Conservation (phyloP, 2,888 invertebrate species). For the Drosophila dives region DNA sequence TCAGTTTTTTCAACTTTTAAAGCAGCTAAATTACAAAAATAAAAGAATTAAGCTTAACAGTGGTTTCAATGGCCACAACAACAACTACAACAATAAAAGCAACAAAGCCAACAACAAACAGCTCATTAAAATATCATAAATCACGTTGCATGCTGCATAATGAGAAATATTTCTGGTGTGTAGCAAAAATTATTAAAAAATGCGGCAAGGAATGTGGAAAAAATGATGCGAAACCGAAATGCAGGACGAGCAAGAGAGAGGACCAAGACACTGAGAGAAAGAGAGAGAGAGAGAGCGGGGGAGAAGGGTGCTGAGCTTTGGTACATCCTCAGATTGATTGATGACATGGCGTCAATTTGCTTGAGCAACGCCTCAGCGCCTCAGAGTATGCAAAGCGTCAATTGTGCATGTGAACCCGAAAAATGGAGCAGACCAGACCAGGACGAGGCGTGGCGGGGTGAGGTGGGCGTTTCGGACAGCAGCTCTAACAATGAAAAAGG, state of each 20-base stretch:
- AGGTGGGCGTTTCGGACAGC: neutral
- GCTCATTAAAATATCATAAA: slow-evolving; percentile 80
- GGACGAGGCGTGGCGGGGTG: slow-evolving; percentile 4
- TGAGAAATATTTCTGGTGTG: slow-evolving; percentile 27
- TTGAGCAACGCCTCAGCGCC: slow-evolving; percentile 38
- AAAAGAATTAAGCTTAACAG: neutral
- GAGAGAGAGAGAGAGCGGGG: neutral
- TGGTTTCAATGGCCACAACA: neutral
- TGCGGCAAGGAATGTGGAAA: slow-evolving; percentile 30
- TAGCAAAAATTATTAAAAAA: slow-evolving; percentile 27
- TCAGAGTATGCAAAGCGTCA: slow-evolving; percentile 58
- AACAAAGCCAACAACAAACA: slow-evolving; percentile 10
- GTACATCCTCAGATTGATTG: slow-evolving; percentile 75
- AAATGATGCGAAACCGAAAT: slow-evolving; percentile 48
- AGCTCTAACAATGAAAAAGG: slow-evolving; percentile 69
- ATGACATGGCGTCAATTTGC: slow-evolving; percentile 78
- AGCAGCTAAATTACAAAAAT: neutral
- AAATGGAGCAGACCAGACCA: neutral
- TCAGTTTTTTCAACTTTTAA: neutral
- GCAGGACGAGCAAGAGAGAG: neutral
- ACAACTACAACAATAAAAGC: neutral
- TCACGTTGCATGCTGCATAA: slow-evolving; percentile 64
- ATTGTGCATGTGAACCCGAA: slow-evolving; percentile 50
- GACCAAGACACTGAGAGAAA: neutral
- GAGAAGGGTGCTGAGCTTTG: slow-evolving; percentile 3